Percentiles rank a stretch among this genome's conserved stretches.
Evolutionary conservation across 2,113 vertebrate species (phyloP).

Genomic region (Chamaea fasciata): DNA sequence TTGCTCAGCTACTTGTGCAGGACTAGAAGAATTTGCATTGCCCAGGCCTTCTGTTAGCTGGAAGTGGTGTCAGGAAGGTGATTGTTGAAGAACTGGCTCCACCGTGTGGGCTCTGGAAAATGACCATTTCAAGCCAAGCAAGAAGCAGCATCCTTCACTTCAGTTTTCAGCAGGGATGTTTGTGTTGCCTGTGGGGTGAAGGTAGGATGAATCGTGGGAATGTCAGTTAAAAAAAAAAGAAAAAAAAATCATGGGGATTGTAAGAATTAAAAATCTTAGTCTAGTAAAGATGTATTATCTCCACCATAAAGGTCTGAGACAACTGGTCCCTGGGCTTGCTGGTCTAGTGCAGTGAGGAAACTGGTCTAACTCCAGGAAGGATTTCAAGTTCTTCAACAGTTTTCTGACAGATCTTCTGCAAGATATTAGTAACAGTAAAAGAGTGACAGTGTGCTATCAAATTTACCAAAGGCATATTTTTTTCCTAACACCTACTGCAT

Average conservation of each 20-base stretch:
- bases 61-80: neutral
- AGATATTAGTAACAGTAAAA: neutral
- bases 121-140: neutral
- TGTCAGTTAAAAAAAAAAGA: neutral
- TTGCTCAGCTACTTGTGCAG: neutral
- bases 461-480: neutral
- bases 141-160: neutral
- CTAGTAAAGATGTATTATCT: neutral
- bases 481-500: neutral
- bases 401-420: neutral
- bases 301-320: neutral
- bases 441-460: neutral
- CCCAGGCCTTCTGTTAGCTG: neutral
- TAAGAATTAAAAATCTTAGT: neutral
- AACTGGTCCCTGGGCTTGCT: neutral
- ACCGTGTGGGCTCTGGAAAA: neutral
- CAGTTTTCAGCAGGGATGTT: neutral
- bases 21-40: neutral
- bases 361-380: neutral
- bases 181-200: neutral
- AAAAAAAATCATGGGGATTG: neutral
- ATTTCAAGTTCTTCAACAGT: neutral
- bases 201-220: neutral
- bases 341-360: neutral
- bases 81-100: slow-evolving; percentile 25